Evolutionary conservation across 2,888 invertebrate genomes (phyloP).

Genomic region (Mythimna vitellina): DNA sequence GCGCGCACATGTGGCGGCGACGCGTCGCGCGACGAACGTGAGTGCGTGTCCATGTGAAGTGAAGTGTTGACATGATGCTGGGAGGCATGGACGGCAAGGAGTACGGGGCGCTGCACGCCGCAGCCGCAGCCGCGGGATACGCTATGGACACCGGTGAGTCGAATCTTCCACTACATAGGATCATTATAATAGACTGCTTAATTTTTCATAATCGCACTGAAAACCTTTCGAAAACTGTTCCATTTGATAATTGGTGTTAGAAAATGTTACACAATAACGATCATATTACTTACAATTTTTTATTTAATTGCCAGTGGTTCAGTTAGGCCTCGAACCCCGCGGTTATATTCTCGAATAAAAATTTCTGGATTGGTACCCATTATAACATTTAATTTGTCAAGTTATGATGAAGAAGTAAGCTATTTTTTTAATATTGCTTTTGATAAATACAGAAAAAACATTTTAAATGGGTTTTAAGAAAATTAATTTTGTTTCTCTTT

Average conservation of each 20-base stretch:
- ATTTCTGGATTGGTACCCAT: background rate
- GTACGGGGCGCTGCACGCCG: constrained; percentile 88
- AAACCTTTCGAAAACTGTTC: background rate
- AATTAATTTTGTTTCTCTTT: too few species aligned
- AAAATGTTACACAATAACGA: too few species aligned
- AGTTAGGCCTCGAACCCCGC: background rate
- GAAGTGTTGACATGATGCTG: constrained; percentile 83
- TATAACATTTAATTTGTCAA: background rate
- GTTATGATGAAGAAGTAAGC: background rate
- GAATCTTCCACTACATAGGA: background rate
- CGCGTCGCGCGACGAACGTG: constrained; percentile 78
- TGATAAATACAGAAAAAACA: background rate
- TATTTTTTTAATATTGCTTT: background rate
- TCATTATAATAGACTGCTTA: background rate
- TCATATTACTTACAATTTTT: too few species aligned
- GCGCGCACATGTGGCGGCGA: constrained; percentile 71
- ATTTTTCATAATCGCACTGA: constrained; percentile 5
- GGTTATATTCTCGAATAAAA: background rate
- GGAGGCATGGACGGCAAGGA: constrained; percentile 89
- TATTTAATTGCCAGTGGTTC: background rate
- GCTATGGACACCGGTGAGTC: constrained; percentile 85
- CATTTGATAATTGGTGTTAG: background rate
- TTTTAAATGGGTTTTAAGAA: background rate
- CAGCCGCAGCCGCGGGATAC: constrained; percentile 85
- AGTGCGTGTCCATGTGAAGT: constrained; percentile 67